Evolutionary conservation across 2,888 invertebrate genomes (phyloP), one percentile per base, ranked within the genome.

Genomic region (Rapana venosa): DNA sequence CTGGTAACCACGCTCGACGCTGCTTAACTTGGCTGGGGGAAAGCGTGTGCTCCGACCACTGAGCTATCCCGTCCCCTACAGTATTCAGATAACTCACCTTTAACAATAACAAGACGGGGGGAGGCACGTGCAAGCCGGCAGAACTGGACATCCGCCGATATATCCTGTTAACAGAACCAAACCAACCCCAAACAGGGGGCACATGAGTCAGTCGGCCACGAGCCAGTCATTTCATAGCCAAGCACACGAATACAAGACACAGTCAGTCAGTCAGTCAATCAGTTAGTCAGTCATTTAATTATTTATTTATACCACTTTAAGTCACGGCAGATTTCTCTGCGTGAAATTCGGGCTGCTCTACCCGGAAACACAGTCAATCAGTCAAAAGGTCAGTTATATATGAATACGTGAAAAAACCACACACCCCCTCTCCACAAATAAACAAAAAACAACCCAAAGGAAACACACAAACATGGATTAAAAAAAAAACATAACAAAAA

Each of bases 31-130:
- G n/a, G n/a, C n/a, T n/a, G n/a, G n/a, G n/a, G n/a, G n/a, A n/a
- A n/a, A n/a, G n/a, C n/a, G n/a, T n/a, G n/a, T n/a, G n/a, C n/a
- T n/a, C n/a, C n/a, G n/a, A n/a, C n/a, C n/a, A n/a, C n/a, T n/a
- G n/a, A n/a, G n/a, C n/a, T 70, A 5, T 77, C 30, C 77, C 11
- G 77, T 77, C 30, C 32, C 11, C 13, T 30, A 32, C 32, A 11
- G 20, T 79, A 11, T 2, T 30, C 20, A 0, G 22, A 4, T 35
- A 36, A 87, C 94, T 96, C 96, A 98, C 98, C 98, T 98, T 98
- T 90, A 98, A 97, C 92, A 98, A 97, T 97, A 97, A 97, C 90
- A 98, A 97, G 93, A 98, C 98, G 95, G 98, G 98, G 91, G 98
- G 97, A 77, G 98, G 98, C 95, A 98, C 98, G 97, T 98, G 98